Conservation (phyloP, 2,113 vertebrate genomes). For the Mus spicilegus region DNA sequence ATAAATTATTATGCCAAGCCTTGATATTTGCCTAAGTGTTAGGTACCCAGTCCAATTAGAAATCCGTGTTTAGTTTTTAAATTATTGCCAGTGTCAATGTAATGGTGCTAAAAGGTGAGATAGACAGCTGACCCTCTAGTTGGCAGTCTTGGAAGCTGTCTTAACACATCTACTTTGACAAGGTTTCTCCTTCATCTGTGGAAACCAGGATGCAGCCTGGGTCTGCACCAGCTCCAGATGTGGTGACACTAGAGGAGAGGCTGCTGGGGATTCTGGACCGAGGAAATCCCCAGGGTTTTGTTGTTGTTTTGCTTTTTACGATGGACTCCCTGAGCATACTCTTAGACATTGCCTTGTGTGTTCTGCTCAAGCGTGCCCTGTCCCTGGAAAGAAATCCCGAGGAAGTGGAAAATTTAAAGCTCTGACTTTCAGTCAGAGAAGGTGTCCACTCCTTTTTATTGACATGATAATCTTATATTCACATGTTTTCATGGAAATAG, state of each 20-base stretch:
- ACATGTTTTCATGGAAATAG: background rate
- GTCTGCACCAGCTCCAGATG: background rate
- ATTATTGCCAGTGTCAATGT: background rate
- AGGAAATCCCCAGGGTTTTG: background rate
- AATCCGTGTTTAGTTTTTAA: slow-evolving; percentile 20
- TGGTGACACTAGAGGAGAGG: background rate
- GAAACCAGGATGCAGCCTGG: background rate
- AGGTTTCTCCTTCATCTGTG: background rate
- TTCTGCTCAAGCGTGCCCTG: background rate
- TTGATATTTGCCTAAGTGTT: slow-evolving; percentile 14
- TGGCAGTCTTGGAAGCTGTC: background rate
- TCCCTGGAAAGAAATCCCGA: background rate
- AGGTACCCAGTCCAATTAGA: background rate
- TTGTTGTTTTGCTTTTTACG: background rate
- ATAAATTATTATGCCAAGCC: background rate
- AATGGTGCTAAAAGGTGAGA: background rate
- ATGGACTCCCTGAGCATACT: background rate
- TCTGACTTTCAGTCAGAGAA: background rate
- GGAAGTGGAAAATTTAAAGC: slow-evolving; percentile 10
- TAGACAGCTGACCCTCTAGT: background rate
- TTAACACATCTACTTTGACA: background rate
- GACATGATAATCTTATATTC: background rate
- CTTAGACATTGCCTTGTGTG: background rate
- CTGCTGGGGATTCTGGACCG: background rate
- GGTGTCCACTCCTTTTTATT: background rate